These are phyloP conservation scores for Theodoxus fluviatilis DNA, from an alignment of 2,888 invertebrate genomes.

Conservation along the genomic window DNA sequence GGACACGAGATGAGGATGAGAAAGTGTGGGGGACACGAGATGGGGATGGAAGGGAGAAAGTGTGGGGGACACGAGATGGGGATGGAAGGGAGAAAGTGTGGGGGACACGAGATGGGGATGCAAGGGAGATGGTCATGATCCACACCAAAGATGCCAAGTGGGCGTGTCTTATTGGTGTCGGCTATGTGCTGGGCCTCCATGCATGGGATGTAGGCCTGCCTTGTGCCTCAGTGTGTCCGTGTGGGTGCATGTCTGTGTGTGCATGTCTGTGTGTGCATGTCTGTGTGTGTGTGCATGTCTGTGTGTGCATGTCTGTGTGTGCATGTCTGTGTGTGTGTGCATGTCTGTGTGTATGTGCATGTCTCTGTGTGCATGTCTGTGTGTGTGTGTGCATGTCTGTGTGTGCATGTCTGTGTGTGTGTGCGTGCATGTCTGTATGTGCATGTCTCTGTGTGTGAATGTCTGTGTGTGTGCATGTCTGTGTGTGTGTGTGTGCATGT, in stretches of 20 bases:
- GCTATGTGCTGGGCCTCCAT: neutral
- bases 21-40: neutral
- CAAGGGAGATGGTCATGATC: neutral
- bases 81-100: neutral
- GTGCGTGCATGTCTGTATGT: neutral
- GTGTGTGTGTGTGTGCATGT: neutral
- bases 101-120: no score
- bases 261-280: no score
- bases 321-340: neutral
- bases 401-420: neutral
- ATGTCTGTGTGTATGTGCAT: neutral
- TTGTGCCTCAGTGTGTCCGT: conserved; percentile 1
- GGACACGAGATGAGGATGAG: neutral
- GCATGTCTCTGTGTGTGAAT: neutral
- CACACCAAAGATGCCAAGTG: neutral
- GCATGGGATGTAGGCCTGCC: no score
- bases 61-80: neutral
- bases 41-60: neutral
- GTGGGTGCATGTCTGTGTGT: neutral
- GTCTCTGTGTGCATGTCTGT: conserved; percentile 3
- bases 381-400: conserved; percentile 4
- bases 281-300: neutral
- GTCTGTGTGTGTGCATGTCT: neutral
- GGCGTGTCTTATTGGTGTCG: no score
- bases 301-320: neutral